Evolutionary conservation across 2,113 vertebrate genomes (phyloP).

Genomic region (Takifugu flavidus): DNA sequence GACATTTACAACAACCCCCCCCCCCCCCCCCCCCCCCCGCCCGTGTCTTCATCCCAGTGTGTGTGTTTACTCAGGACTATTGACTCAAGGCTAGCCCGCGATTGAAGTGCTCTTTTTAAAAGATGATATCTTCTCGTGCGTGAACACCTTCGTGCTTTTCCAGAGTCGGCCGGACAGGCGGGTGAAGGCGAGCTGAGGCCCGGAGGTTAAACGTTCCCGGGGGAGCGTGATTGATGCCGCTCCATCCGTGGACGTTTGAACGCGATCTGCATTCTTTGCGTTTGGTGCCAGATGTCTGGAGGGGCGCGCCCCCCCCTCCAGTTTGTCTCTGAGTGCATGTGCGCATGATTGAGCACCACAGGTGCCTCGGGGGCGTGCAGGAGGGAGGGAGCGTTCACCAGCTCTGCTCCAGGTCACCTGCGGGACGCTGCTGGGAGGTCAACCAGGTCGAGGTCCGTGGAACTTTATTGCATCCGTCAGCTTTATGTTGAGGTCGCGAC

Average conservation of each 20-base stretch:
- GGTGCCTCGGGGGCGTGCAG: constrained; percentile 8
- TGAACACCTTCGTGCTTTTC: too few relatives aligned
- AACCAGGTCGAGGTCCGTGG: too few relatives aligned
- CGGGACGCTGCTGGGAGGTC: too few relatives aligned
- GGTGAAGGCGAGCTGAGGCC: too few relatives aligned
- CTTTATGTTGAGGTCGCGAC: too few relatives aligned
- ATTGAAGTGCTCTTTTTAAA: constrained; percentile 9
- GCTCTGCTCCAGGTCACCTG: too few relatives aligned
- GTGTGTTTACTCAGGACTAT: constrained; percentile 49
- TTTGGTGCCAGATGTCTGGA: constrained; percentile 45
- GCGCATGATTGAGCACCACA: constrained; percentile 5
- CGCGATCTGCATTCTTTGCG: constrained; percentile 41
- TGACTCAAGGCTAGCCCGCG: constrained; percentile 41
- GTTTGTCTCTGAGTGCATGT: constrained; percentile 7
- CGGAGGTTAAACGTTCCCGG: too few relatives aligned
- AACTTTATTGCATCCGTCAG: too few relatives aligned
- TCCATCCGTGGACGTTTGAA: constrained; percentile 33
- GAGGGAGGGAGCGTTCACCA: constrained; percentile 9
- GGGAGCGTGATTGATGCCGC: constrained; percentile 26
- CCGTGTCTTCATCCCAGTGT: too few relatives aligned
- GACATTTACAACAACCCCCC: constrained; percentile 24
- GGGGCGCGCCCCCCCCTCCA: constrained; percentile 36
- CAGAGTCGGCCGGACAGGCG: too few relatives aligned
- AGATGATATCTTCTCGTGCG: too few relatives aligned
- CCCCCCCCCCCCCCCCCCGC: neutral